Base-by-base conservation (phyloP, 2,888 invertebrate genomes). In the Scaeva pyrastri region DNA sequence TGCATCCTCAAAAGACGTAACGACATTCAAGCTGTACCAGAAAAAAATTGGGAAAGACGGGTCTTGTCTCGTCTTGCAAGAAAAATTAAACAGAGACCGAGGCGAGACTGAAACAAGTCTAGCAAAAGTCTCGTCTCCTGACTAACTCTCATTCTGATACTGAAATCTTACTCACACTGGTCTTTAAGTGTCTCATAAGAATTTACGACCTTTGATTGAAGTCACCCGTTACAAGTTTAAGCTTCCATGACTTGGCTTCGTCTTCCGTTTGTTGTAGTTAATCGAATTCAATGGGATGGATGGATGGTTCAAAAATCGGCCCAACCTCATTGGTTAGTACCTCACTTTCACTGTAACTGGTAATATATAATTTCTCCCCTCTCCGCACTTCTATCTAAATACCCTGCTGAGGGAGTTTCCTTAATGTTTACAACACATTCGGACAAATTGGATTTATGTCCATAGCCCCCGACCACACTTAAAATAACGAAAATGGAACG, bases 401-500 rank as follows among this genome's bases (percentile, higher is more conserved):
- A 31, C 31, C 39, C 52, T 50, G 19, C 48, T 75, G 43, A 75
- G 72, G 79, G 80, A 76, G 72, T 75, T 80, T 55, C 79, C 66
- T 64, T 78, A 86, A 86, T 78, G 77, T 73, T 76, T 56, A 77
- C 73, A 78, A 50, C 50, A 78, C 74, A 86, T 81, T 81, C 86
- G 86, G 86, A 77, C 81, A 86, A 86, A 86, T 81, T 81, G 74
- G 64, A 86, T 86, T 86, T 86, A 86, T 85, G 68, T 21, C 52
- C 70, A 14, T 36, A 21, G 8, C n/a, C 31, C 31, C 62, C 66
- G 8, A 31, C 58, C 73, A 70, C 73, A 70, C 39, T 41, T 31
- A 31, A 10, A 52, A 16, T 5, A 48, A 45, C 12, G 16, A 52
- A n/a, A 55, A 41, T 23, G 23, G 73, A 68, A 86, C 81, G 71